These are phyloP conservation scores for Steatornis caripensis DNA, from an alignment of 2,113 vertebrate species.

Conservation along the genomic window DNA sequence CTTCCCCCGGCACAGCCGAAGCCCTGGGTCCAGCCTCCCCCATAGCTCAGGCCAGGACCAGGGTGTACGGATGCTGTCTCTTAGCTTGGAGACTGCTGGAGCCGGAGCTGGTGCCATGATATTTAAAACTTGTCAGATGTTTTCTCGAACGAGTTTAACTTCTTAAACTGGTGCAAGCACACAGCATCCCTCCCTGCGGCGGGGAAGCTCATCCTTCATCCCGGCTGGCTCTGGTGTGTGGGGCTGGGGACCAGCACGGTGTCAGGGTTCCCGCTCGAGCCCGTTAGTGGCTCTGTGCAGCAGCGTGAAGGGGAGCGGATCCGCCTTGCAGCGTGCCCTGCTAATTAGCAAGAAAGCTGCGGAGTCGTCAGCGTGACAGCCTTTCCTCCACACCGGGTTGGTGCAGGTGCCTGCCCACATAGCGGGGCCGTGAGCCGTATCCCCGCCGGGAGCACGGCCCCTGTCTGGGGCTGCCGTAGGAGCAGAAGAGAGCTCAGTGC, in stretches of 20 bases:
- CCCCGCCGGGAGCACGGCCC: no score
- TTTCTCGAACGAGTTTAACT: rapidly evolving
- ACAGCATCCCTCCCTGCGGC: rapidly evolving
- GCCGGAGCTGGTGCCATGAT: neutral
- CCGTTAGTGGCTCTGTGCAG: neutral
- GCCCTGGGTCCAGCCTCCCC: rapidly evolving
- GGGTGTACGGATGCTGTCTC: neutral
- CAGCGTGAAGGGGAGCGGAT: neutral
- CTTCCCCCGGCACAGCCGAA: neutral
- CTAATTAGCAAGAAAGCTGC: no score
- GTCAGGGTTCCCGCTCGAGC: rapidly evolving
- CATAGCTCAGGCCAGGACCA: rapidly evolving
- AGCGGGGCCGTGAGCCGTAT: no score
- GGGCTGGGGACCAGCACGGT: neutral
- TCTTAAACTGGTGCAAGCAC: neutral
- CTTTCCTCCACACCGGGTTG: no score
- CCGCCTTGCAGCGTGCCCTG: no score
- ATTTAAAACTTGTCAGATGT: neutral
- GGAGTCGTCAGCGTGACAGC: no score
- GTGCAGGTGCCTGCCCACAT: no score
- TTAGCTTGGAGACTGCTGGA: neutral
- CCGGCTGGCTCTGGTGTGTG: rapidly evolving
- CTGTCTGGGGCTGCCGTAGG: no score
- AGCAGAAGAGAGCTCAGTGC: no score
- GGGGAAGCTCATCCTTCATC: neutral